Evolutionary conservation across 2,888 invertebrate genomes (phyloP), one percentile per base, ranked within the genome.

Genomic region (Atethmia centrago): DNA sequence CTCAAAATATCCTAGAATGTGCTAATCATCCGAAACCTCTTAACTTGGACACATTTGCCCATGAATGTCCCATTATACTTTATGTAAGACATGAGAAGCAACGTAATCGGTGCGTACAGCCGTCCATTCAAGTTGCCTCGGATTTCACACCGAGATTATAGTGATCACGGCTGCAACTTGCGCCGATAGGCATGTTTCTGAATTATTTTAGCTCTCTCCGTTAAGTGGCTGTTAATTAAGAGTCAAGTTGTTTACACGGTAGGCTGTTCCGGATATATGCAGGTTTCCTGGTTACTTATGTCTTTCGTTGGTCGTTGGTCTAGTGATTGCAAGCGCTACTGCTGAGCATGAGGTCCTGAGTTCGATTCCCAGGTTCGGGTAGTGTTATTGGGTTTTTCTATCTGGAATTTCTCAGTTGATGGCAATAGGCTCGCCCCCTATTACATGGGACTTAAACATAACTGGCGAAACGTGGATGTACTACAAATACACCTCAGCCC

Each of bases 111-210:
- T 59, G 56, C 63, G 68, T 75, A 84, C 77, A 85, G 74, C 67
- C 75, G 71, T 74, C 64, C 75, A 82, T 85, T 73, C 80, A 71
- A 73, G 63, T 63, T 1, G 28, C 3, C 28, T 28, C 36, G 58
- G 86, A 84, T 85, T 84, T 82, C 84, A 53, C 84, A 85, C 74
- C 31, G 14, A 75, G 82, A 84, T 85, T 71, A 64, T 47, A 56
- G 47, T 72, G 74, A 80, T 85, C 82, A 71, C 58, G 55, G 55
- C 7, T 53, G n/a, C 62, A 78, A 78, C 82, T 68, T 77, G 83
- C 42, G 74, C 40, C 71, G 68, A 66, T 70, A 55, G 61, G 36
- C 58, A 70, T 56, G 70, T 74, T 62, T 49, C n/a, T 61, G 25
- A 61, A 58, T 68, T 61, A 78, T 51, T 70, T 76, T 45, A 55